Evolutionary conservation across 2,113 vertebrate species (phyloP).

Genomic region (Paracanthobrama guichenoti): DNA sequence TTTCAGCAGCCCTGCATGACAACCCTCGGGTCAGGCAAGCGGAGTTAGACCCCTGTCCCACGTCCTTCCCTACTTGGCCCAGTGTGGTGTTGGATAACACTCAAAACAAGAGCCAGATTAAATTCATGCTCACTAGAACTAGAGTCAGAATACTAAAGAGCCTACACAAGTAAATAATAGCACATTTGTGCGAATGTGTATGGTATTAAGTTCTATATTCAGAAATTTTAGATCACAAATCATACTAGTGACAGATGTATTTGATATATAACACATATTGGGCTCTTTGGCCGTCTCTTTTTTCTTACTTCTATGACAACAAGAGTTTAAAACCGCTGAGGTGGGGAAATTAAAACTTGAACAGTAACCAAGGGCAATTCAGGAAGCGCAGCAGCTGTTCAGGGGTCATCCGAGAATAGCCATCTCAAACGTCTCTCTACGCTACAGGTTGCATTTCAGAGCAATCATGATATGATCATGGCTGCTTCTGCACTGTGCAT

Average conservation of each 20-base stretch:
- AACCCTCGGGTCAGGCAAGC: constrained; percentile 39
- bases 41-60: constrained; percentile 40
- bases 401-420: constrained; percentile 44
- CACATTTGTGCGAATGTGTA: background rate
- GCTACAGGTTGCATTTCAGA: constrained; percentile 23
- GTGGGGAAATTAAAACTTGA: constrained; percentile 53
- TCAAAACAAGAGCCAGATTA: constrained; percentile 46
- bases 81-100: constrained; percentile 34
- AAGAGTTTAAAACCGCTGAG: constrained; percentile 32
- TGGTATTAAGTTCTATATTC: background rate
- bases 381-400: constrained; percentile 51
- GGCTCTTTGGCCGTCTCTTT: background rate
- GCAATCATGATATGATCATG: background rate
- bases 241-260: background rate
- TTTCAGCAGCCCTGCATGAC: constrained; percentile 53
- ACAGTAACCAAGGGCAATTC: constrained; percentile 33
- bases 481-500: background rate
- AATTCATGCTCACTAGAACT: constrained; percentile 11
- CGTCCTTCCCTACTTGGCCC: constrained; percentile 43
- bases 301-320: constrained; percentile 6
- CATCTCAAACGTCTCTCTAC: constrained; percentile 12
- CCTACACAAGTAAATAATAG: constrained; percentile 1
- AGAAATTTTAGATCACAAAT: constrained; percentile 18
- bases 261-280: background rate
- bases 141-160: constrained; percentile 24